phyloP scores from a whole-genome alignment of 2,797 vertebrate species.

The Acanthurus leucopareius region DNA sequence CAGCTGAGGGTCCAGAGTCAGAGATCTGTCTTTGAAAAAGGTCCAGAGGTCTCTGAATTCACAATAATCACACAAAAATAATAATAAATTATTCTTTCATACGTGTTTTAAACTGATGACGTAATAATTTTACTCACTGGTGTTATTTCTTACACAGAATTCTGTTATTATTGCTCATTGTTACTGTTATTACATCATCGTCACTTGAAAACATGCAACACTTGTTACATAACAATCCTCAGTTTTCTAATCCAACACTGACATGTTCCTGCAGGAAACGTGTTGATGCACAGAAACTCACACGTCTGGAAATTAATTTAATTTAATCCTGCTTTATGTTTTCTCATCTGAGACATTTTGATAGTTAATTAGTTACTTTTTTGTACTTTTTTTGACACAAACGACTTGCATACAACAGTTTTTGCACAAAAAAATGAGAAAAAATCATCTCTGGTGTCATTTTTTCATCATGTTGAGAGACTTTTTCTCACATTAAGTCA shows the following conservation, averaged over 20 bases:
- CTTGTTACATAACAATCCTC: not conserved
- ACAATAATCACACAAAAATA: not conserved
- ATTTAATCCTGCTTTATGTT: no score
- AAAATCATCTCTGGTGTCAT: no score
- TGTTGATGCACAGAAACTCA: no score
- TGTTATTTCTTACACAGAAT: not conserved
- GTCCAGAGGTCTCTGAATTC: not conserved
- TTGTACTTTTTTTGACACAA: no score
- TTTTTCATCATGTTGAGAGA: no score
- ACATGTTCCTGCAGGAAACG: not conserved
- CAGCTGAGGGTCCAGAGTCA: not conserved
- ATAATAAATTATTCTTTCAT: not conserved
- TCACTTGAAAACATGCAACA: not conserved
- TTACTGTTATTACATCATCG: not conserved
- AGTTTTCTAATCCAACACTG: not conserved
- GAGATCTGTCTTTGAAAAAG: not conserved
- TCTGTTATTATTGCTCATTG: not conserved
- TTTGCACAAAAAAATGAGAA: no score
- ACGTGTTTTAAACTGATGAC: not conserved
- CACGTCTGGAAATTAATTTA: not conserved
- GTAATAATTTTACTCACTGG: no score
- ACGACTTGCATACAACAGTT: no score
- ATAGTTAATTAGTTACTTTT: no score
- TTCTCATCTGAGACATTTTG: no score
- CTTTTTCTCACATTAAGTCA: no score